Conservation (phyloP, 2,113 vertebrate genomes). For the Clinocottus analis region DNA sequence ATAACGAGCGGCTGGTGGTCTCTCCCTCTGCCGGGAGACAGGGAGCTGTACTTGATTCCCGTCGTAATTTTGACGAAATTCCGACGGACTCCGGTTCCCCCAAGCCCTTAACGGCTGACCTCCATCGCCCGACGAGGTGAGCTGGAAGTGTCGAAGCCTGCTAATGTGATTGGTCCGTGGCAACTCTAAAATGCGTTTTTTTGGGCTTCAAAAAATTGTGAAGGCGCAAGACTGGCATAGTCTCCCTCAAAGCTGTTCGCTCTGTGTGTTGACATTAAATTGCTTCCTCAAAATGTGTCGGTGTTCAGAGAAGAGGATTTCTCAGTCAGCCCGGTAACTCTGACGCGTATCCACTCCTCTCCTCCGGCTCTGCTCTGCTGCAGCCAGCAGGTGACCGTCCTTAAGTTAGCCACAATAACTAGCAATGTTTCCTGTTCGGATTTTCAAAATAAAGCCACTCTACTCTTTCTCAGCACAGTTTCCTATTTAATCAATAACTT, state of each 20-base stretch:
- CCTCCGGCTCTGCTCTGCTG: conserved; percentile 32
- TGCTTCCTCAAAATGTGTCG: background rate
- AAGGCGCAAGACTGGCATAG: background rate
- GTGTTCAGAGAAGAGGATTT: background rate
- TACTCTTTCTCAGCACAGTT: background rate
- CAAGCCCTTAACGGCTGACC: conserved; percentile 16
- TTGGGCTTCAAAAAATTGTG: background rate
- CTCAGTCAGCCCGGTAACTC: background rate
- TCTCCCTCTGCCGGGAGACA: conserved; percentile 74
- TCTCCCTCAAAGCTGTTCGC: background rate
- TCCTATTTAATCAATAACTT: background rate
- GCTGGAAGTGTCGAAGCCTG: conserved; percentile 3
- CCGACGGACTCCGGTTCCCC: conserved; percentile 4
- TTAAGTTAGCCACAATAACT: background rate
- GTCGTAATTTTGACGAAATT: conserved; percentile 75
- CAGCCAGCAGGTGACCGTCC: conserved; percentile 64
- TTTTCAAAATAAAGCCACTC: conserved; percentile 55
- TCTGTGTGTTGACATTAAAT: background rate
- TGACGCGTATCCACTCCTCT: background rate
- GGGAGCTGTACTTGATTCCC: conserved; percentile 74
- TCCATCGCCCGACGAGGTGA: conserved; percentile 23
- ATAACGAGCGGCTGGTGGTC: conserved; percentile 70
- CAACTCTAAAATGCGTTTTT: conserved; percentile 26
- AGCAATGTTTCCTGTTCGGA: background rate
- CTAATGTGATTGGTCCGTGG: background rate